These are phyloP conservation scores for Masnerella sp. DNA, from an alignment of 2,888 invertebrate species.

Conservation along the genomic window DNA sequence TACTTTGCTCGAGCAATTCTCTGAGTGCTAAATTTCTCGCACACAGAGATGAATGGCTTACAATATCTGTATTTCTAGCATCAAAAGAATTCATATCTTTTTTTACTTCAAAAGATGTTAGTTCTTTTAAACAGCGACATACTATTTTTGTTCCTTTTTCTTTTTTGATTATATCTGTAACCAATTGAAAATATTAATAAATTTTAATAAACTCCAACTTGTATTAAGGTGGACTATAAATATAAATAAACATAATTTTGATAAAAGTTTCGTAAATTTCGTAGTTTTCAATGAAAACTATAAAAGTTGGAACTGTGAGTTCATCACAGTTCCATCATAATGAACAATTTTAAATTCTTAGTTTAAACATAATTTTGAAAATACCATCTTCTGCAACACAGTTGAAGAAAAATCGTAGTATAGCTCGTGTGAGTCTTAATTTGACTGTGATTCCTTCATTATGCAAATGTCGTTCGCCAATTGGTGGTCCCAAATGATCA, in stretches of 20 bases:
- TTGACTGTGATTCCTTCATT: slow-evolving; percentile 81
- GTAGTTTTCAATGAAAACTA: too few relatives aligned
- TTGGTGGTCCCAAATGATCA: slow-evolving; percentile 83
- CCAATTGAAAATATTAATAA: background rate
- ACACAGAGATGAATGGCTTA: slow-evolving; percentile 80
- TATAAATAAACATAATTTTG: too few relatives aligned
- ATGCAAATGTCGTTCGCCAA: slow-evolving; percentile 80
- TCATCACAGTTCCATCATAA: too few relatives aligned
- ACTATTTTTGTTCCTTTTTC: slow-evolving; percentile 83
- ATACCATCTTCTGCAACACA: slow-evolving; percentile 84
- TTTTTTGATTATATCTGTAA: slow-evolving; percentile 81
- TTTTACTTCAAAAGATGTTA: slow-evolving; percentile 35
- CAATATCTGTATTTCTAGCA: slow-evolving; percentile 73
- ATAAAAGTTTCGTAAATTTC: too few relatives aligned
- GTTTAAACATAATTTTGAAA: too few relatives aligned
- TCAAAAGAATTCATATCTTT: slow-evolving; percentile 34
- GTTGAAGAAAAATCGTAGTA: slow-evolving; percentile 87
- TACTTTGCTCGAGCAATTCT: slow-evolving; percentile 85
- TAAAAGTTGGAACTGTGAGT: too few relatives aligned
- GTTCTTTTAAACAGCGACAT: slow-evolving; percentile 81
- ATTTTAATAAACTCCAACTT: slow-evolving; percentile 6
- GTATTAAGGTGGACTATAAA: too few relatives aligned
- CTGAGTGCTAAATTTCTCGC: slow-evolving; percentile 86
- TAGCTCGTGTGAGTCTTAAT: slow-evolving; percentile 84
- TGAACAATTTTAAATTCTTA: too few relatives aligned